phyloP scores from a whole-genome alignment of 2,888 invertebrate genomes.

The Melanchra persicariae region DNA sequence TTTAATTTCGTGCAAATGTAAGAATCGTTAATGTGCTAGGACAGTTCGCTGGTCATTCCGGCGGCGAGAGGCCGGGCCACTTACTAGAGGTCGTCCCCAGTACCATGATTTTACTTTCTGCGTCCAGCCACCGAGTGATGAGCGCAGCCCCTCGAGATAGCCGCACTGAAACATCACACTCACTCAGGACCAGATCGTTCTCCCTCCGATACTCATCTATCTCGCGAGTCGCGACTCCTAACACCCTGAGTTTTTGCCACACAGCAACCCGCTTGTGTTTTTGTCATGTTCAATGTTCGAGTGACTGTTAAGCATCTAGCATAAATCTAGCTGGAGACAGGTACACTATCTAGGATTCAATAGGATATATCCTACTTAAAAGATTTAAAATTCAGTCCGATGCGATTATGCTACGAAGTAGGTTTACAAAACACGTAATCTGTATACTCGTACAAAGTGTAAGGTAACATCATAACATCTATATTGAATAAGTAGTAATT shows the following conservation, averaged over 20 bases:
- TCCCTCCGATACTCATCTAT: slow-evolving; percentile 68
- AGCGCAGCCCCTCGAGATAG: slow-evolving; percentile 98
- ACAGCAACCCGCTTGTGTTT: slow-evolving; percentile 71
- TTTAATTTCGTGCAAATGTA: slow-evolving; percentile 88
- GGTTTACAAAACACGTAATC: slow-evolving; percentile 54
- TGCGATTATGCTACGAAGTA: slow-evolving; percentile 64
- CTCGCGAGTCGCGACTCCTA: slow-evolving; percentile 65
- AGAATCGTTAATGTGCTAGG: slow-evolving; percentile 89
- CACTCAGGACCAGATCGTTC: slow-evolving; percentile 86
- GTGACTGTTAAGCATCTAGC: slow-evolving; percentile 80
- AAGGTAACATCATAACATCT: slow-evolving; percentile 58
- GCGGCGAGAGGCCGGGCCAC: slow-evolving; percentile 91
- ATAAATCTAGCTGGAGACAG: slow-evolving; percentile 73
- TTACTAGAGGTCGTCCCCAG: slow-evolving; percentile 99
- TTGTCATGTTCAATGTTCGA: slow-evolving; percentile 78
- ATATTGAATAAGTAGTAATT: slow-evolving; percentile 53
- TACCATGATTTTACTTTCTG: slow-evolving; percentile 99
- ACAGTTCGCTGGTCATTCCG: slow-evolving; percentile 85
- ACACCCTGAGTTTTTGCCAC: slow-evolving; percentile 58
- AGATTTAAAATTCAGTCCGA: slow-evolving; percentile 58
- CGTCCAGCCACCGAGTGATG: slow-evolving; percentile 98
- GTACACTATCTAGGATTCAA: slow-evolving; percentile 74
- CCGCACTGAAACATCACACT: slow-evolving; percentile 95
- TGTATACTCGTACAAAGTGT: slow-evolving; percentile 60
- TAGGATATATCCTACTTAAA: slow-evolving; percentile 68